These are phyloP conservation scores for Astyanax mexicanus DNA, from an alignment of 2,797 vertebrate species.

Conservation along the genomic window DNA sequence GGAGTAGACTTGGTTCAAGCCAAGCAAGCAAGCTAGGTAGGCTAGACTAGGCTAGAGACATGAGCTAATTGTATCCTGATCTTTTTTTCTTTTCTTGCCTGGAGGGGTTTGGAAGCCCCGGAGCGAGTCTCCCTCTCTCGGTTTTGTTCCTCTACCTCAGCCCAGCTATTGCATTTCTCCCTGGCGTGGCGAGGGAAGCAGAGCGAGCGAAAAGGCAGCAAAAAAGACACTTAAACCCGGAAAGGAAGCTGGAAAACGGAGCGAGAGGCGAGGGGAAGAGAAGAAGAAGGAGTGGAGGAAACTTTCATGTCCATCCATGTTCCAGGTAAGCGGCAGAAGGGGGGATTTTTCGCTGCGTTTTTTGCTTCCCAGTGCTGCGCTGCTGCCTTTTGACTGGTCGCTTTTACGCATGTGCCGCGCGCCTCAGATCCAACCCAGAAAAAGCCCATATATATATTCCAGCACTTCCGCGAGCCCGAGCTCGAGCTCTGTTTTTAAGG, in stretches of 20 bases:
- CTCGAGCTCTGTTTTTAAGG: not conserved
- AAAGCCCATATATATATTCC: conserved; percentile 69
- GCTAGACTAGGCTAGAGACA: conserved; percentile 95
- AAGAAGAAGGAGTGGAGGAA: conserved; percentile 45
- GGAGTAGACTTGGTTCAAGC: conserved; percentile 91
- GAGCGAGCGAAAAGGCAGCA: conserved; percentile 83
- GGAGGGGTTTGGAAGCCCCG: conserved; percentile 97
- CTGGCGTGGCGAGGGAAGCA: conserved; percentile 93
- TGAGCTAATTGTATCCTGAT: conserved; percentile 99
- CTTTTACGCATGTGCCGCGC: conserved; percentile 97
- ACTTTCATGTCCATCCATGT: conserved; percentile 86
- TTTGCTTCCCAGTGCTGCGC: conserved; percentile 84
- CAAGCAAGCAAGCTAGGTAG: too few species aligned
- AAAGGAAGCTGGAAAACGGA: conserved; percentile 50
- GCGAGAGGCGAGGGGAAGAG: not conserved
- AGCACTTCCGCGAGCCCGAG: conserved; percentile 80
- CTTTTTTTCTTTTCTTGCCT: conserved; percentile 89
- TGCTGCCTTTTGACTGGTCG: conserved; percentile 84
- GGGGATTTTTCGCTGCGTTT: conserved; percentile 77
- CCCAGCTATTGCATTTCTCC: conserved; percentile 99
- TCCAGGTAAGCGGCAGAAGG: conserved; percentile 89
- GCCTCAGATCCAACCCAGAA: conserved; percentile 73
- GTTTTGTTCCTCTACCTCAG: conserved; percentile 99
- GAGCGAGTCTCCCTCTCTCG: conserved; percentile 97
- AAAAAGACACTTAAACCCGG: conserved; percentile 37